A percentile compares a stretch with the other conserved stretches of the same genome.
Conservation (phyloP, 1,140 invertebrate species). For the Phocides pigmalion region DNA sequence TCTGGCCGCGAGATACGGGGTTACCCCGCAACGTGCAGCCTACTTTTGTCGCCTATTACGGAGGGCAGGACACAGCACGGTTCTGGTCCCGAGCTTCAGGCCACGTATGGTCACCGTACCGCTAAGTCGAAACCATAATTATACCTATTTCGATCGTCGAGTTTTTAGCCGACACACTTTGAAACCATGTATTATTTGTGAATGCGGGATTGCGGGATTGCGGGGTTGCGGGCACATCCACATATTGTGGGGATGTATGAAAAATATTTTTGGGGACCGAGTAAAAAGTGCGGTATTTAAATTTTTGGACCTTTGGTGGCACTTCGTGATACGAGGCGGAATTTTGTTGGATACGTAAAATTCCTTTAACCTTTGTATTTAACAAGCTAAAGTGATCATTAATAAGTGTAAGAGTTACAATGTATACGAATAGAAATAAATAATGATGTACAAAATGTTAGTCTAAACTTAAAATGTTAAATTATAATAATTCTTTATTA, state of each 20-base stretch:
- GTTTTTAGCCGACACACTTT: conserved; percentile 52
- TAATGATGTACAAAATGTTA: too few species aligned
- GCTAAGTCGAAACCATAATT: conserved; percentile 66
- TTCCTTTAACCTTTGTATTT: not conserved
- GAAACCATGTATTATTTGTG: conserved; percentile 41
- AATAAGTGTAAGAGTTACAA: too few species aligned
- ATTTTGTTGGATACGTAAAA: conserved; percentile 10
- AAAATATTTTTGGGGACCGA: conserved; percentile 6
- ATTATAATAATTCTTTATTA: too few species aligned
- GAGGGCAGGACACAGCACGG: too few species aligned
- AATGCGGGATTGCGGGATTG: conserved; percentile 38
- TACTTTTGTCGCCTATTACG: too few species aligned
- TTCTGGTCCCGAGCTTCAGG: too few species aligned
- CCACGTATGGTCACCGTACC: conserved; percentile 4
- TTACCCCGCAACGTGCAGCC: too few species aligned
- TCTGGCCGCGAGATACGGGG: too few species aligned
- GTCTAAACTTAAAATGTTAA: too few species aligned
- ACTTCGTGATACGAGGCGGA: not conserved
- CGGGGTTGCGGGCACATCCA: conserved; percentile 28
- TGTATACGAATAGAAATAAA: too few species aligned
- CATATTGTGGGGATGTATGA: conserved; percentile 17
- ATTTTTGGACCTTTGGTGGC: conserved; percentile 13
- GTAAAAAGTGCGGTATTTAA: conserved; percentile 17
- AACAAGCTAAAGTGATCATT: too few species aligned
- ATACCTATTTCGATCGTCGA: conserved; percentile 72